These are phyloP conservation scores for Tachina lurida DNA, from an alignment of 2,888 invertebrate species.

Conservation along the genomic window DNA sequence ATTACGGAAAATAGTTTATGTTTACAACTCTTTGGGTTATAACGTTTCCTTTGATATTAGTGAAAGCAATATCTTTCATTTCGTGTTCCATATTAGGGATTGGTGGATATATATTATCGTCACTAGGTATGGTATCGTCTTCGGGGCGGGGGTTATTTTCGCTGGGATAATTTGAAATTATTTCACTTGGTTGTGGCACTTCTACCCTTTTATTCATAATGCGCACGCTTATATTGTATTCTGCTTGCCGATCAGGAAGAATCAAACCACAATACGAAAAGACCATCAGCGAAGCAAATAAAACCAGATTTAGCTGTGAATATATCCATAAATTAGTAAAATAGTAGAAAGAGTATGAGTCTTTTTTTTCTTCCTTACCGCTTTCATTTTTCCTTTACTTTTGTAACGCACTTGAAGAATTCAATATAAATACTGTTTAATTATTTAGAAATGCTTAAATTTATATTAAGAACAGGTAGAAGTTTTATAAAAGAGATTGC, in stretches of 20 bases:
- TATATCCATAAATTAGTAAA: background rate
- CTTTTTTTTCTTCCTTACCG: background rate
- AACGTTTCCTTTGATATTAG: too few relatives aligned
- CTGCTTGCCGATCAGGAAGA: constrained; percentile 4
- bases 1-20: too few relatives aligned
- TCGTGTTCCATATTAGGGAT: too few relatives aligned
- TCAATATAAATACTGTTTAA: background rate
- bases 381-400: constrained; percentile 5
- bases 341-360: background rate
- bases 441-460: background rate
- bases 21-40: too few relatives aligned
- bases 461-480: constrained; percentile 10
- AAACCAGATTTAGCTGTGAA: constrained; percentile 1
- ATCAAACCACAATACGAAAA: constrained; percentile 21
- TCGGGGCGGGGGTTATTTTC: too few relatives aligned
- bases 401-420: background rate
- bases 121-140: too few relatives aligned
- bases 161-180: too few relatives aligned
- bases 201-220: background rate
- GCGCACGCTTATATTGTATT: background rate
- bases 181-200: too few relatives aligned
- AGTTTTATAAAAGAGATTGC: background rate
- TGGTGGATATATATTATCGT: too few relatives aligned
- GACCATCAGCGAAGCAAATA: background rate
- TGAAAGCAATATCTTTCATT: too few relatives aligned